Evolutionary conservation across 1,140 invertebrate genomes (phyloP), one percentile per base, ranked within the genome.

Genomic region (Anoplolepis gracilipes): DNA sequence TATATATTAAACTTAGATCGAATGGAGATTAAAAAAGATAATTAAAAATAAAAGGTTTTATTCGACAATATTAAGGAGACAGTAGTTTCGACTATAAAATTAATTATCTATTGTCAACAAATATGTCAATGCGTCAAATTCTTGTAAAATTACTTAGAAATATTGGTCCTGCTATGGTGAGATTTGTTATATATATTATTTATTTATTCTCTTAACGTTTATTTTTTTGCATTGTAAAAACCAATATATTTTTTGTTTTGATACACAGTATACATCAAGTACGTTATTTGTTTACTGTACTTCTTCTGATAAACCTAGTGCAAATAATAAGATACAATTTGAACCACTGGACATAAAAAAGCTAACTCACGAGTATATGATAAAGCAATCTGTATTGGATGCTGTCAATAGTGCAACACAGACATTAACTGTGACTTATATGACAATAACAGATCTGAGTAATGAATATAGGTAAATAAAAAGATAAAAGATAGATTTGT

Each of bases 301-400:
- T 46, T 75, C 88, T 11, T 49, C 53, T 25, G 81, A 93, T 61
- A 88, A 90, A 72, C 79, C 87, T 22, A 81, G 76, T 1, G 53
- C 36, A n/a, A 89, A 93, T 46, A 84, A 92, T 33, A 92, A 92
- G 81, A 67, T 93, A 42, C 84, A 92, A 67, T 90, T 94, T 69
- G 86, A 92, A 49, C 25, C 86, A 25, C 70, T 85, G 0, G 88
- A 92, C 59, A n/a, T 87, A 33, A 85, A 88, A 70, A 92, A 92
- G n/a, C 73, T 95, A 22, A 92, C 93, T n/a, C 92, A 91, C 65
- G 93, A 94, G 61, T 93, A 92, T 76, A 92, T 94, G 91, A 92
- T 95, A 36, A 92, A 94, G 85, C 93, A 94, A 86, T 94, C 93
- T n/a, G 90, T 92, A 1, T 85, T 94, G 28, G 90, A 93, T 73